A percentile compares a stretch with the other conserved stretches of the same genome.
These are phyloP conservation scores for Erebia epiphron DNA, from an alignment of 2,888 invertebrate species.

Conservation along the genomic window DNA sequence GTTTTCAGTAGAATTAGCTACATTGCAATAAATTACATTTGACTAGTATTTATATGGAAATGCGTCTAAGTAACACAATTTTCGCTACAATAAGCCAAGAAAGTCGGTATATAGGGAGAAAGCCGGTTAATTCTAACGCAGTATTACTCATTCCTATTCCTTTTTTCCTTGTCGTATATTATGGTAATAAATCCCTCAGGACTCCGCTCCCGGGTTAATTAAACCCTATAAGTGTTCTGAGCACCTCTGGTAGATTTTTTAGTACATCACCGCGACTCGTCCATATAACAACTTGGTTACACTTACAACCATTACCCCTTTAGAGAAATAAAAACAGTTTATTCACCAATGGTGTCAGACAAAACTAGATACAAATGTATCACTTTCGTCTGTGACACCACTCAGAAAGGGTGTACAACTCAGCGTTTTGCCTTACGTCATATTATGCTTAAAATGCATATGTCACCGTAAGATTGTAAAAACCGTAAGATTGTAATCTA, in stretches of 20 bases:
- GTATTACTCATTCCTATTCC: constrained; percentile 56
- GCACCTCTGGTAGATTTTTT: constrained; percentile 43
- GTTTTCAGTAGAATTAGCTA: too few species aligned
- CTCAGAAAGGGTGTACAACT: too few species aligned
- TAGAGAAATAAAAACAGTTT: too few species aligned
- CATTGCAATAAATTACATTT: background rate
- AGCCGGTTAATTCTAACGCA: constrained; percentile 27
- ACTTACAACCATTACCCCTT: background rate
- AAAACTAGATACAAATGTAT: too few species aligned
- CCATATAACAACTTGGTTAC: constrained; percentile 8
- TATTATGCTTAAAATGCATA: too few species aligned
- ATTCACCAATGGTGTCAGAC: too few species aligned
- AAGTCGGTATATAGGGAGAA: background rate
- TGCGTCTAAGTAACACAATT: background rate
- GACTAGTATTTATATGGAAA: background rate
- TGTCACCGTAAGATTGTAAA: too few species aligned
- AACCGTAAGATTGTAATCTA: too few species aligned
- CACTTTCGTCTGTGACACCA: too few species aligned
- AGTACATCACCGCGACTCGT: constrained; percentile 9
- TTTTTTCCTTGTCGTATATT: constrained; percentile 76
- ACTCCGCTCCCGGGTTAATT: constrained; percentile 73
- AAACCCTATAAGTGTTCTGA: constrained; percentile 64
- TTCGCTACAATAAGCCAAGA: constrained; percentile 17
- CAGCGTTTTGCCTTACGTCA: too few species aligned
- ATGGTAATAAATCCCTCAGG: constrained; percentile 72